Evolutionary conservation across 1,140 invertebrate species (phyloP).

Genomic region (Anoplophora glabripennis): DNA sequence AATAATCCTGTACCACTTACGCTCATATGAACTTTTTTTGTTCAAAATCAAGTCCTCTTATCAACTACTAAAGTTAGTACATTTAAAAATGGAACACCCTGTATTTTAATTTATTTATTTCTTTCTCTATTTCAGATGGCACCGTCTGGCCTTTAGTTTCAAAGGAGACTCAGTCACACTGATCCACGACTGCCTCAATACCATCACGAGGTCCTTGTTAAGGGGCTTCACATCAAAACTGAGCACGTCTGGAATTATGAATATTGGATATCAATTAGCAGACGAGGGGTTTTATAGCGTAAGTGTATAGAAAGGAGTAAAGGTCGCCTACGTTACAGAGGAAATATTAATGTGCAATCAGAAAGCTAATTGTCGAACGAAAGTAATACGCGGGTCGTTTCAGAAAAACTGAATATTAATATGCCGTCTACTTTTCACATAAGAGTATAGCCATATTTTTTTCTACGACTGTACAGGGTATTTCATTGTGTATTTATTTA

Average conservation of each 20-base stretch:
- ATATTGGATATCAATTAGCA: constrained; percentile 68
- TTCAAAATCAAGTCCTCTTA: no score
- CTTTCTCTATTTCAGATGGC: constrained; percentile 62
- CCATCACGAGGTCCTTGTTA: constrained; percentile 58
- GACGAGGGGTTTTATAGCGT: constrained; percentile 66
- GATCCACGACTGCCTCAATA: constrained; percentile 65
- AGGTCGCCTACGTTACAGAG: not conserved
- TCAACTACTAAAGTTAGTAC: no score
- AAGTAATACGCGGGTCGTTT: not conserved
- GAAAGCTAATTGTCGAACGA: not conserved
- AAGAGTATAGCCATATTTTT: no score
- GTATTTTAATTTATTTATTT: constrained; percentile 7
- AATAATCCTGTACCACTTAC: no score
- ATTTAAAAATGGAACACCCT: no score
- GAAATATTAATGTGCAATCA: not conserved
- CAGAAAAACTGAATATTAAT: no score
- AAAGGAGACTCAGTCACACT: constrained; percentile 75
- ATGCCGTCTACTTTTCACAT: no score
- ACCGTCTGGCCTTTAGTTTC: constrained; percentile 71
- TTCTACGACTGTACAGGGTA: no score
- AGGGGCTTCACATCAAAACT: constrained; percentile 58
- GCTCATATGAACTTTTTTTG: no score
- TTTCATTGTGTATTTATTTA: no score
- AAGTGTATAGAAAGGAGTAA: constrained; percentile 31
- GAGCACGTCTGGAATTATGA: constrained; percentile 66